Base-by-base conservation (phyloP, 2,797 vertebrate species). In the Sebastes goodei region DNA sequence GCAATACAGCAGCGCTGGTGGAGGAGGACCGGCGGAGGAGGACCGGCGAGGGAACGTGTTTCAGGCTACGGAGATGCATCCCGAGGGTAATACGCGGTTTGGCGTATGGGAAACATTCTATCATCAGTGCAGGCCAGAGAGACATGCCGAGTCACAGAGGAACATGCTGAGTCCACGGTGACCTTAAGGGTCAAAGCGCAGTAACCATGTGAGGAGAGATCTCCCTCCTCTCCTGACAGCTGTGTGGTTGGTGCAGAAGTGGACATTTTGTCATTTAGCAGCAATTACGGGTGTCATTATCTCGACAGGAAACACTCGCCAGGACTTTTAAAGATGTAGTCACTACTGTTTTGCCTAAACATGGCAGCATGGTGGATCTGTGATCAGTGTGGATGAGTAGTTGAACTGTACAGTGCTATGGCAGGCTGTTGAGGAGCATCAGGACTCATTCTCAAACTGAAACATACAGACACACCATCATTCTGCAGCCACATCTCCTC, bases 341-440 rank as follows among this genome's bases (percentile, higher is more conserved):
- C 57, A 56, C 74, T 63, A 73, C 76, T 49, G 82, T 46, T 78
- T 72, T 52, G 81, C 64, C 84, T 84, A 14, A 17, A 60, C 4
- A 7, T 53, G 76, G 84, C 90, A 86, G 84, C 63, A 38, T 8
- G n/a, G 79, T 74, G 82, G 84, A 78, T 60, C 63, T 88, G 86
- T 85, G 83, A 82, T 83, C 89, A 86, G 76, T 78, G 86, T 82
- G 87, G 83, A 63, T 62, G 83, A 86, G 81, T 27, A 61, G 66
- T 70, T 78, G 1, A 66, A 80, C 88, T 84, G 89, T 81, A 92
- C 88, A 94, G 85, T 84, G 81, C 85, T 81, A 55, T 30, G 74
- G 81, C 78, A 67, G 85, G 81, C 71, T 33, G 65, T 70, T 9
- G 70, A 65, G 23, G 62, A 80, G 68, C 38, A 32, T 23, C 14